A percentile compares a stretch with the other conserved stretches of the same genome.
Evolutionary conservation across 1,140 invertebrate genomes (phyloP).

Genomic region (Gerris buenoi): DNA sequence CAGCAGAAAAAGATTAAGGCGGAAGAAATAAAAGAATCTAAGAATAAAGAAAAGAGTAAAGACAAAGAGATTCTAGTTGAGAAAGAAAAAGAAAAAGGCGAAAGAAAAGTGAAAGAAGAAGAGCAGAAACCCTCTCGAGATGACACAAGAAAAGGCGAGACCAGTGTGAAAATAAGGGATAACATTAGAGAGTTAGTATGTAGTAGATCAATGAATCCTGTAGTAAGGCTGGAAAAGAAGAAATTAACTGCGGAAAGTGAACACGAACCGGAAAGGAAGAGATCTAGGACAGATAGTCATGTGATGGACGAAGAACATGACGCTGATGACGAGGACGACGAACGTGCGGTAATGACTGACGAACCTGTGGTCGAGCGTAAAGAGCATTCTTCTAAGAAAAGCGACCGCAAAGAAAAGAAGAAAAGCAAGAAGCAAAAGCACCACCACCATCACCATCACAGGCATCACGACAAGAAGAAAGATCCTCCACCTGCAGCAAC

Average conservation of each 20-base stretch:
- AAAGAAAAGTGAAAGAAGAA: constrained; percentile 6
- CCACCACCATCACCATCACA: constrained; percentile 23
- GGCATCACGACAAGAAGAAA: constrained; percentile 14
- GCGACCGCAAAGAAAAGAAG: constrained; percentile 14
- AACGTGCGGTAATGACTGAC: not conserved
- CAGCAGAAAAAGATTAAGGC: not conserved
- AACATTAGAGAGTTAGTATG: constrained; percentile 2
- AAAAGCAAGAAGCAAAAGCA: constrained; percentile 22
- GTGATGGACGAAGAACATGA: constrained; percentile 3
- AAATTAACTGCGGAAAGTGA: not conserved
- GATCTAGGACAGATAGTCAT: not conserved
- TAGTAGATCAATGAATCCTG: not conserved
- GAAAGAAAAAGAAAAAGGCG: not conserved
- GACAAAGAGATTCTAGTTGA: constrained; percentile 2
- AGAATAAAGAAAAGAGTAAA: not conserved
- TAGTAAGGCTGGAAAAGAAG: not conserved
- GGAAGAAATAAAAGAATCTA: not conserved
- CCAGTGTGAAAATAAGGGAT: not conserved
- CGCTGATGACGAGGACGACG: constrained; percentile 8
- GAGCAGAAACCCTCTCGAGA: not conserved
- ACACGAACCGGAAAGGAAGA: not conserved
- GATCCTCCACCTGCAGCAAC: constrained; percentile 21
- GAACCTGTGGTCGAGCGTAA: constrained; percentile 11
- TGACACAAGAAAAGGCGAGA: constrained; percentile 2
- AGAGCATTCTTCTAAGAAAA: constrained; percentile 7